A percentile compares a stretch with the other conserved stretches of the same genome.
Conservation (phyloP, 2,113 vertebrate genomes). For the Cyanistes caeruleus region DNA sequence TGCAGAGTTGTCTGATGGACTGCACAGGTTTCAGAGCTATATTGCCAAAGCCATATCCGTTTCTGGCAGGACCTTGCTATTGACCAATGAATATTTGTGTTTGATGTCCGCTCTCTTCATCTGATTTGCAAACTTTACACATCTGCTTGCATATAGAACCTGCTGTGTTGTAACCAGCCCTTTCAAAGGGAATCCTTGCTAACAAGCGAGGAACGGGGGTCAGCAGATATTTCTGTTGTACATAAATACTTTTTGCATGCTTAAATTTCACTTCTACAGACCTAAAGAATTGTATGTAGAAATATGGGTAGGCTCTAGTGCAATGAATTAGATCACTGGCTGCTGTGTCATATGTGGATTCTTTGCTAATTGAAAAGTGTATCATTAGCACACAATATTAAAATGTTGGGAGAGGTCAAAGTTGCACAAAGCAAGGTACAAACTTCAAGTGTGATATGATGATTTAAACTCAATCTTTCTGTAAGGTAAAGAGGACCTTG, state of each 20-base stretch:
- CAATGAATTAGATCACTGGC: neutral
- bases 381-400: neutral
- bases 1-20: neutral
- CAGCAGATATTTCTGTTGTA: neutral
- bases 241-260: neutral
- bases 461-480: neutral
- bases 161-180: neutral
- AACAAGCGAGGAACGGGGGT: neutral
- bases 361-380: neutral
- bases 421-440: neutral
- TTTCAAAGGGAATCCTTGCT: neutral
- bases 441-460: neutral
- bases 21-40: neutral
- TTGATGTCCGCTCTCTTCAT: neutral
- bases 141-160: neutral
- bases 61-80: neutral
- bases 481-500: neutral
- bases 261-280: neutral
- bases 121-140: neutral
- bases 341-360: neutral
- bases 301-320: neutral
- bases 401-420: neutral
- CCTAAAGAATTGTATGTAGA: neutral
- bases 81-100: neutral
- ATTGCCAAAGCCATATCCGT: neutral